Conservation (phyloP, 1,140 invertebrate species). For the Drosophila arawakana region DNA sequence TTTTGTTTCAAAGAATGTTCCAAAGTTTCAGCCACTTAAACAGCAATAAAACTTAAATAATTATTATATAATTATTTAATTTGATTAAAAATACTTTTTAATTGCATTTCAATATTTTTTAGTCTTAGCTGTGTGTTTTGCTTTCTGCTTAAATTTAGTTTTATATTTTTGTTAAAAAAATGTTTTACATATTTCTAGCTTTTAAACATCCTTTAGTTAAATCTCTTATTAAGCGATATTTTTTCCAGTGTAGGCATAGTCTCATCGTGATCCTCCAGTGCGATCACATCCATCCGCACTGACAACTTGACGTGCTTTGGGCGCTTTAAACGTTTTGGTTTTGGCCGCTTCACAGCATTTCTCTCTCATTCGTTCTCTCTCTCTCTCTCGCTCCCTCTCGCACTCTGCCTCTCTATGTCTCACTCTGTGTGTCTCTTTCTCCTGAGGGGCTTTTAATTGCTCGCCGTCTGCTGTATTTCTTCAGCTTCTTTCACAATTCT, state of each 20-base stretch:
- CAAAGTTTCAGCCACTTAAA: no score
- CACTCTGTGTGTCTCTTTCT: neutral
- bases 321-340: constrained; percentile 74
- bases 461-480: constrained; percentile 75
- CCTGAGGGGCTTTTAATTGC: constrained; percentile 69
- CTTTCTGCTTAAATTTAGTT: no score
- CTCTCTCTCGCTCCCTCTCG: neutral
- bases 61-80: no score
- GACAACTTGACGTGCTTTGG: constrained; percentile 79
- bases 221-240: no score
- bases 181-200: no score
- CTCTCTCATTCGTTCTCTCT: neutral
- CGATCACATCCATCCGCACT: constrained; percentile 49
- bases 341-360: constrained; percentile 23
- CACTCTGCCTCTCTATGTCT: neutral
- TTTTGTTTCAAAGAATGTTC: no score
- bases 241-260: neutral
- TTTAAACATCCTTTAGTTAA: no score
- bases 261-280: constrained; percentile 42
- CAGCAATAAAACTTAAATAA: no score
- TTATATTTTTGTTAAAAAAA: no score
- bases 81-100: no score
- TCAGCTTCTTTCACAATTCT: constrained; percentile 81
- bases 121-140: no score
- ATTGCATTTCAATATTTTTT: no score